phyloP scores from a whole-genome alignment of 2,888 invertebrate genomes.

The Cryptus armator region DNA sequence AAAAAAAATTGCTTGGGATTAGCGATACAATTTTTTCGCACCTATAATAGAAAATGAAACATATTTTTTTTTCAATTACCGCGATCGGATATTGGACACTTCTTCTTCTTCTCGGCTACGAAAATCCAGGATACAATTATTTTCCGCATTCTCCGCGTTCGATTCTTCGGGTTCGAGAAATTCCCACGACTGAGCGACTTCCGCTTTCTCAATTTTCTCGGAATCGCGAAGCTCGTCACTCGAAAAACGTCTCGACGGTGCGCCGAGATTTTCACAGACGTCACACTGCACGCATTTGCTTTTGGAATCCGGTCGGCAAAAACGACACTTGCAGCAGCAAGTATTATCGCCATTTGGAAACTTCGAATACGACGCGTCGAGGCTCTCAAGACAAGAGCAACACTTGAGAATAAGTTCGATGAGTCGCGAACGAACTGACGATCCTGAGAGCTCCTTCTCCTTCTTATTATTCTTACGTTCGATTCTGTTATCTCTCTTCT shows the following conservation, averaged over 20 bases:
- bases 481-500: conserved; percentile 35
- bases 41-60: too few relatives aligned
- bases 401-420: conserved; percentile 48
- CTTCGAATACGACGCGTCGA: conserved; percentile 43
- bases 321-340: conserved; percentile 58
- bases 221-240: conserved; percentile 37
- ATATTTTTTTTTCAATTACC: background rate
- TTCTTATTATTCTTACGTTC: conserved; percentile 47
- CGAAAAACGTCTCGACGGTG: background rate
- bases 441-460: conserved; percentile 24
- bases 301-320: conserved; percentile 33
- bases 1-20: too few relatives aligned
- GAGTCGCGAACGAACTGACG: conserved; percentile 35
- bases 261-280: conserved; percentile 37
- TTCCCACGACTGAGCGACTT: conserved; percentile 1
- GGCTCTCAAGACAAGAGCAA: conserved; percentile 52
- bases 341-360: conserved; percentile 15
- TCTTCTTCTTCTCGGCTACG: conserved; percentile 6
- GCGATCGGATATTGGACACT: background rate
- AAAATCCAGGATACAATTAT: conserved; percentile 3
- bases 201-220: conserved; percentile 20
- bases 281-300: conserved; percentile 62
- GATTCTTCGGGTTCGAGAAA: conserved; percentile 15
- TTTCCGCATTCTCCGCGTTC: background rate
- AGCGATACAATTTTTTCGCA: too few relatives aligned